A percentile compares a stretch with the other conserved stretches of the same genome.
Evolutionary conservation across 2,888 invertebrate genomes (phyloP).

Genomic region (Cerastis leucographa): DNA sequence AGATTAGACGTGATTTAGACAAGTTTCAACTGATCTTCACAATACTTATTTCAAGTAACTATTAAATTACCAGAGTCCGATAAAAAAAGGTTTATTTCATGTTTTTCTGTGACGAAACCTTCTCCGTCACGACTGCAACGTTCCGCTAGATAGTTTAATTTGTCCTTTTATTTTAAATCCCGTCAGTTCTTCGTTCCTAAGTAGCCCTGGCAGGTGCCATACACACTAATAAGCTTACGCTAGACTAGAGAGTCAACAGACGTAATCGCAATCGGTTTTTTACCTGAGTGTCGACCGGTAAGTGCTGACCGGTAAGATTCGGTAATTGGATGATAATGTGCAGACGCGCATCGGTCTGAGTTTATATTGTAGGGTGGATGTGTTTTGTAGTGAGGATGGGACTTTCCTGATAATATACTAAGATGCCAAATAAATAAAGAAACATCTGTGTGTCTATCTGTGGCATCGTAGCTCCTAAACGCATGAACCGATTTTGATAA

Average conservation of each 20-base stretch:
- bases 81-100: not conserved
- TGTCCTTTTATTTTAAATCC: not conserved
- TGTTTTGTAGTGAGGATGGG: not conserved
- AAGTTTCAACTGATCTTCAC: not conserved
- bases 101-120: not conserved
- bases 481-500: too few species aligned
- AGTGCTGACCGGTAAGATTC: slow-evolving; percentile 50
- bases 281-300: slow-evolving; percentile 3
- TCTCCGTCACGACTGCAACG: not conserved
- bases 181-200: not conserved
- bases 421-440: not conserved
- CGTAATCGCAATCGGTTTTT: slow-evolving; percentile 34
- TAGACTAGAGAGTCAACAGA: slow-evolving; percentile 26
- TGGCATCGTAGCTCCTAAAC: too few species aligned
- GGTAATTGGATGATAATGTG: slow-evolving; percentile 72
- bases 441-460: too few species aligned
- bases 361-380: not conserved
- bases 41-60: not conserved
- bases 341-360: slow-evolving; percentile 20
- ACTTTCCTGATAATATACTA: not conserved
- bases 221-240: slow-evolving; percentile 8
- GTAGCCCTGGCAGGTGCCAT: slow-evolving; percentile 26
- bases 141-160: not conserved
- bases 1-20: not conserved
- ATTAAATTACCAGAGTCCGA: not conserved